A percentile compares a stretch with the other conserved stretches of the same genome.
Conservation (phyloP, 2,888 invertebrate species). For the Meiosimyza platycephala region DNA sequence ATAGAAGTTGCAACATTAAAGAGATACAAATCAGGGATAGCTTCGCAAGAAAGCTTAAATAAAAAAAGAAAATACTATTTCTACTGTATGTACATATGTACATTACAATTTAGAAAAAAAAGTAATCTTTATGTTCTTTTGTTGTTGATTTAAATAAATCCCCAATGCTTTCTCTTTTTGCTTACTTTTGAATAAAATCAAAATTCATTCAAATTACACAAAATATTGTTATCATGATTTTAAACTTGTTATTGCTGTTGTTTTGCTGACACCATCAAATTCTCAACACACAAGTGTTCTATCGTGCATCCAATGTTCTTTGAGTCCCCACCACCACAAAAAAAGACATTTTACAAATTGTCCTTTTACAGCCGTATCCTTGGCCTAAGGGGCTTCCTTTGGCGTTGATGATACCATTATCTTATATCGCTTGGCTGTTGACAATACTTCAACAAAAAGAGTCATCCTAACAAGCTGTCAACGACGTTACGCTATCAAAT, state of each 20-base stretch:
- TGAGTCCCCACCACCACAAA: not conserved
- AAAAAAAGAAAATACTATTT: no score
- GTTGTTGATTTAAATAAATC: no score
- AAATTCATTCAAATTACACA: constrained; percentile 60
- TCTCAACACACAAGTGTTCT: constrained; percentile 6
- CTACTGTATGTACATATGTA: no score
- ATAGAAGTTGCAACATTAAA: no score
- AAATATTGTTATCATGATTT: constrained; percentile 56
- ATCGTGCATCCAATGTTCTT: constrained; percentile 5
- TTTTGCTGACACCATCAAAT: constrained; percentile 15
- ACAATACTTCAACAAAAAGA: constrained; percentile 28
- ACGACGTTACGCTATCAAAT: constrained; percentile 42
- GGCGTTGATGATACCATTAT: constrained; percentile 66
- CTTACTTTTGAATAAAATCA: constrained; percentile 36
- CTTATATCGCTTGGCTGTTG: constrained; percentile 54
- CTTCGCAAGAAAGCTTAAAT: no score
- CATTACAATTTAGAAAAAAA: no score
- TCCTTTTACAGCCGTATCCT: constrained; percentile 29
- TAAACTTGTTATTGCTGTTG: constrained; percentile 38
- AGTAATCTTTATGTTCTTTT: no score
- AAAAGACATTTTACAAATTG: constrained; percentile 17
- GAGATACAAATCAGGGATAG: no score
- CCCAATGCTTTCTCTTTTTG: no score
- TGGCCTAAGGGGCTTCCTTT: constrained; percentile 37
- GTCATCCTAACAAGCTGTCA: constrained; percentile 47